phyloP scores from a whole-genome alignment of 1,140 invertebrate species.

The Colletes latitarsis region DNA sequence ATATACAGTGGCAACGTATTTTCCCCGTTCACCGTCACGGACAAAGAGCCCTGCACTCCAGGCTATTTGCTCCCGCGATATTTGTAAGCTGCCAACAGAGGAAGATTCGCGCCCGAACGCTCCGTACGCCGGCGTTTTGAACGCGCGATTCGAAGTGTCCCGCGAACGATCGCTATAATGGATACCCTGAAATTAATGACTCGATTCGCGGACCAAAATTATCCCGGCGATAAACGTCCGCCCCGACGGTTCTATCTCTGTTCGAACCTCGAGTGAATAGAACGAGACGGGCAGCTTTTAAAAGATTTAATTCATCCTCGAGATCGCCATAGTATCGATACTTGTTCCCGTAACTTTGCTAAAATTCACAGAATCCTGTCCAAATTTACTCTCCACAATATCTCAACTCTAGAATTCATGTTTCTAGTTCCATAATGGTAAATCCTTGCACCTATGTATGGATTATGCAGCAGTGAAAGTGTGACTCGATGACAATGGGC shows the following conservation, averaged over 20 bases:
- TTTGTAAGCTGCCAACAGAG: conserved; percentile 33
- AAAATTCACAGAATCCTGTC: too few relatives aligned
- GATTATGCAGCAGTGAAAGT: too few relatives aligned
- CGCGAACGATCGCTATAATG: background rate
- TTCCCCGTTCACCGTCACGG: conserved; percentile 36
- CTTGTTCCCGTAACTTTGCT: too few relatives aligned
- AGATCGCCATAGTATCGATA: too few relatives aligned
- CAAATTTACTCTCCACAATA: too few relatives aligned
- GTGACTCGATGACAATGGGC: too few relatives aligned
- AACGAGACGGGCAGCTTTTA: too few relatives aligned
- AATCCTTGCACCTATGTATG: too few relatives aligned
- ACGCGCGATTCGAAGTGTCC: too few relatives aligned
- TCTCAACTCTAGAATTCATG: too few relatives aligned
- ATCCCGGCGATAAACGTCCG: background rate
- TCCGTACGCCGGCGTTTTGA: background rate
- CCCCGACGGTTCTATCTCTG: background rate
- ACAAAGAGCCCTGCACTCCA: conserved; percentile 36
- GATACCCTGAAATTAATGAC: conserved; percentile 17
- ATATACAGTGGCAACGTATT: conserved; percentile 41
- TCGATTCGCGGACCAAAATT: conserved; percentile 11
- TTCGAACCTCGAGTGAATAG: background rate
- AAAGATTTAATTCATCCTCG: too few relatives aligned
- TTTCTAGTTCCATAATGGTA: too few relatives aligned
- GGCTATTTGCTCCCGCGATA: conserved; percentile 51
- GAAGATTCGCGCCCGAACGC: conserved; percentile 2